These are phyloP conservation scores for Ceratoteleas bidentatus DNA, from an alignment of 1,140 invertebrate species.

Conservation along the genomic window DNA sequence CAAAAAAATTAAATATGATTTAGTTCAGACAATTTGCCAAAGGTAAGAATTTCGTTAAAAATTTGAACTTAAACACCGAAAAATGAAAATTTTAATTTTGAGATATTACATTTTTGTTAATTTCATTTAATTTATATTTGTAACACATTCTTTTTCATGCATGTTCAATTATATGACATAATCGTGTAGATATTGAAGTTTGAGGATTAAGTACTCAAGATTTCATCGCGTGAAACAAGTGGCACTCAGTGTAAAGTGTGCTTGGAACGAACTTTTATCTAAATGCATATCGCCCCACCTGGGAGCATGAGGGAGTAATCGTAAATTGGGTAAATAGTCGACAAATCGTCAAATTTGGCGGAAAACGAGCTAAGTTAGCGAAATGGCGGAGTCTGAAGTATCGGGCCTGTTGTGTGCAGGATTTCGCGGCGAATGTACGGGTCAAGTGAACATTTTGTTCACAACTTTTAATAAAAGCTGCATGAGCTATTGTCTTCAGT, in stretches of 20 bases:
- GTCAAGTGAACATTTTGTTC: slow-evolving; percentile 29
- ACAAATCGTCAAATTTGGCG: slow-evolving; percentile 14
- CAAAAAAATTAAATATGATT: too few relatives aligned
- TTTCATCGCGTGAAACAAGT: slow-evolving; percentile 4
- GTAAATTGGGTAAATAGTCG: slow-evolving; percentile 20
- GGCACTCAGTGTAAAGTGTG: slow-evolving; percentile 1
- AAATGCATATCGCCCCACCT: slow-evolving; percentile 14
- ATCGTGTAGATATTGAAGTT: not conserved
- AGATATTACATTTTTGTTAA: too few relatives aligned
- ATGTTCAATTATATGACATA: too few relatives aligned
- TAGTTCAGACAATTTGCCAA: too few relatives aligned
- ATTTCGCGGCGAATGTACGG: too few relatives aligned
- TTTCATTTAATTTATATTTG: too few relatives aligned
- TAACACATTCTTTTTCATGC: too few relatives aligned
- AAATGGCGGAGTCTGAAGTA: slow-evolving; percentile 6
- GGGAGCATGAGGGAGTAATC: slow-evolving; percentile 10
- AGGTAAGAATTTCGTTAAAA: too few relatives aligned
- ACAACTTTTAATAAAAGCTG: not conserved
- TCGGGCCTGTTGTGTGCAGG: too few relatives aligned
- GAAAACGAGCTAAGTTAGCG: slow-evolving; percentile 9
- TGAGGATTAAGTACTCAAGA: not conserved
- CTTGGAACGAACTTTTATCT: slow-evolving; percentile 12
- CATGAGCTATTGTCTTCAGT: too few relatives aligned
- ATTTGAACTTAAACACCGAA: too few relatives aligned
- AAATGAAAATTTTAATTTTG: too few relatives aligned